A percentile compares a stretch with the other conserved stretches of the same genome.
These are phyloP conservation scores for Archips xylosteana DNA, from an alignment of 2,888 invertebrate genomes.

Conservation along the genomic window DNA sequence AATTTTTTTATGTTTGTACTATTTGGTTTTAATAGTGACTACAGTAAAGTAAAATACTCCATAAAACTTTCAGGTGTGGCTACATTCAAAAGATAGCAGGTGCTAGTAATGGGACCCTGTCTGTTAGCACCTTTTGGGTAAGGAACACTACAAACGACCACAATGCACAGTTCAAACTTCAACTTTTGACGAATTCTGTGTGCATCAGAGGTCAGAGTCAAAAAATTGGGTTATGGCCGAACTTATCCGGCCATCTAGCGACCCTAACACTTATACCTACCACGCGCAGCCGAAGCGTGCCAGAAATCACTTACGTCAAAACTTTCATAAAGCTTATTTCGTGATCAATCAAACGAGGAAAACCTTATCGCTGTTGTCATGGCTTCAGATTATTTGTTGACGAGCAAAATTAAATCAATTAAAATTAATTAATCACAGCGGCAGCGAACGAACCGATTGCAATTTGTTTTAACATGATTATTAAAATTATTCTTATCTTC, in stretches of 20 bases:
- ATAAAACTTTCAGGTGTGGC: too few species aligned
- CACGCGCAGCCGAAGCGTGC: slow-evolving; percentile 7
- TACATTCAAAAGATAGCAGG: too few species aligned
- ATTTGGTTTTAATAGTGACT: too few species aligned
- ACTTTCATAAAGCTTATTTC: slow-evolving; percentile 35
- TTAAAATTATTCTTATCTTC: not conserved
- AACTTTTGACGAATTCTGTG: slow-evolving; percentile 25
- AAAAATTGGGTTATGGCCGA: slow-evolving; percentile 36
- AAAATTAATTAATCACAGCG: slow-evolving; percentile 37
- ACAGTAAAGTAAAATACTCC: too few species aligned
- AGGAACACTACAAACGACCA: not conserved
- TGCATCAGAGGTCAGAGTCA: slow-evolving; percentile 34
- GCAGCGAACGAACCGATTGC: slow-evolving; percentile 25
- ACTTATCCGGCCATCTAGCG: slow-evolving; percentile 29
- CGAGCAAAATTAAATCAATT: slow-evolving; percentile 37
- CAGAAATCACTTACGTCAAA: slow-evolving; percentile 24
- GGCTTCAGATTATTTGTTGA: slow-evolving; percentile 27
- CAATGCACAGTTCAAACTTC: slow-evolving; percentile 12
- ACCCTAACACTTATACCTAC: slow-evolving; percentile 26
- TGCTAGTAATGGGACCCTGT: too few species aligned
- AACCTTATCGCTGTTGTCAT: slow-evolving; percentile 37
- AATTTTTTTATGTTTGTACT: too few species aligned
- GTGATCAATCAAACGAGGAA: slow-evolving; percentile 39
- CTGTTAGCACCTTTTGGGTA: too few species aligned
- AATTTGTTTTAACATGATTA: slow-evolving; percentile 10